A percentile compares a stretch with the other conserved stretches of the same genome.
phyloP scores from a whole-genome alignment of 2,113 vertebrate species.

The Brachirus orientalis region DNA sequence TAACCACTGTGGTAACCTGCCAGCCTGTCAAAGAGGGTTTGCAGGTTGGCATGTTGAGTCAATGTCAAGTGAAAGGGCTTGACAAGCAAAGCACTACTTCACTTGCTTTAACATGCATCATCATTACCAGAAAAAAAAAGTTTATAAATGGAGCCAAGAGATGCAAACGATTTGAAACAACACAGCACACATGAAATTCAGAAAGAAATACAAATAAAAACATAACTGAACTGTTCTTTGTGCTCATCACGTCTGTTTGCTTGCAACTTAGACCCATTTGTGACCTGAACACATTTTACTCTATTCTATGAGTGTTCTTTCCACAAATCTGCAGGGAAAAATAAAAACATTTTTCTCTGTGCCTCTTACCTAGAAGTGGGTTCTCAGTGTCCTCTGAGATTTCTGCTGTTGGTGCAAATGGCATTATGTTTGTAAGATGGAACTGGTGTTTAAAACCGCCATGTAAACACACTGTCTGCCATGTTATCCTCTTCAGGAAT shows the following conservation, averaged over 20 bases:
- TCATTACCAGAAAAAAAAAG: not conserved
- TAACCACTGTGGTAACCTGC: constrained; percentile 15
- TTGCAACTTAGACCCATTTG: not conserved
- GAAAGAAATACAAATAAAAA: not conserved
- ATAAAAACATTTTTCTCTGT: not conserved
- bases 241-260: not conserved
- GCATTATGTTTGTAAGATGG: not conserved
- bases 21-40: constrained; percentile 13
- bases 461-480: not conserved
- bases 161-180: not conserved
- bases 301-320: not conserved
- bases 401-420: not conserved
- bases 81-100: constrained; percentile 8
- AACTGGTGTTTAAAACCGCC: not conserved
- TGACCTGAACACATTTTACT: not conserved
- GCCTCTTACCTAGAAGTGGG: not conserved
- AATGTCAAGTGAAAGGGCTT: constrained; percentile 8
- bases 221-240: not conserved
- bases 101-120: not conserved
- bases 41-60: constrained; percentile 21
- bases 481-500: not conserved
- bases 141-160: not conserved
- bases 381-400: not conserved
- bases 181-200: not conserved
- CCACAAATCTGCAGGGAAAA: not conserved